Evolutionary conservation across 1,140 invertebrate genomes (phyloP), one percentile per base, ranked within the genome.

Genomic region (Psilanteris sp.): DNA sequence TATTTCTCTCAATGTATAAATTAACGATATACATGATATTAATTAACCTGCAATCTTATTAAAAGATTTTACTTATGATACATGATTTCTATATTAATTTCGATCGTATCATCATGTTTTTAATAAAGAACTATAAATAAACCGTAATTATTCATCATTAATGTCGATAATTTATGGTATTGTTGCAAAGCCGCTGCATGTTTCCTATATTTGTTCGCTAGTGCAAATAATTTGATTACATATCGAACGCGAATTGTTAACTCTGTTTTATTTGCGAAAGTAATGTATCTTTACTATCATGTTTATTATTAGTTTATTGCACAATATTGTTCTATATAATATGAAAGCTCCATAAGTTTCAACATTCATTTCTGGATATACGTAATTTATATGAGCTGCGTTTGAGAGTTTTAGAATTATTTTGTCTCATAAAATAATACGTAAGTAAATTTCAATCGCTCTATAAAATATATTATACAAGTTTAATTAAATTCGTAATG

Each of bases 91-190:
- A n/a, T n/a, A n/a, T n/a, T n/a, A n/a, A n/a, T n/a, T n/a, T 39
- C 2, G 16, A 8, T 4, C 7, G 27, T n/a, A 22, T 0, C 6
- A 29, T 55, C 9, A 15, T 16, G 16, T 67, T 67, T 29, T 46
- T 48, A 26, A 37, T 55, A 39, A 48, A 46, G 50, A 55, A 16
- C 31, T n/a, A n/a, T 48, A 39, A n/a, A 67, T 55, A 46, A 55
- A 55, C 41, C 37, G 9, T 29, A 46, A 55, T 55, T 55, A 67
- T 55, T 46, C 29, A 27, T 34, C 26, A 39, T 64, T 44, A 43
- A 50, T 44, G 27, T 52, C 46, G 24, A 64, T 64, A 64, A 52
- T 52, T 43, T 34, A 64, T 43, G 36, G 46, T 34, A 43, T 64
- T 52, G 29, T 64, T 52, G 39, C 27, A 32, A 10, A 36, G 10